Evolutionary conservation across 2,888 invertebrate genomes (phyloP), one percentile per base, ranked within the genome.

Genomic region (Stratiomys singularior): DNA sequence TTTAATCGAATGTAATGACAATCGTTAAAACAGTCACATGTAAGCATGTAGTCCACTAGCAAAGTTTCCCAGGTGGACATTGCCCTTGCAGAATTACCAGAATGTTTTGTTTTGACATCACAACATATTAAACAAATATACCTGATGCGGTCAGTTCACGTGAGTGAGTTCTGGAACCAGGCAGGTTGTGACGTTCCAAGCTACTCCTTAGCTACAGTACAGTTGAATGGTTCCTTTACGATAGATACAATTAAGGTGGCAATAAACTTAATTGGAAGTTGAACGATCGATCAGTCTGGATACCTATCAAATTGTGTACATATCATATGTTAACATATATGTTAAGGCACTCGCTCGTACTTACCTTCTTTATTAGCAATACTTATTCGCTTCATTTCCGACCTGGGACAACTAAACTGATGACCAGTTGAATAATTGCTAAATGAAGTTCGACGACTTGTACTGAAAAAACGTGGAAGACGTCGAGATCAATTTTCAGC

Each of bases 381-480:
- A 63, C 2, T 63, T 18, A 66, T 66, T 37, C 37, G 21, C 37
- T 66, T 66, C 18, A 66, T 66, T 66, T 66, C 66, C 37, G 66
- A 66, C 66, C 66, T 66, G 66, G 27, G 66, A 66, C 66, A 66
- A 66, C 37, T 18, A 37, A 66, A 66, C 27, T 66, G 66, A 66
- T 66, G 66, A 66, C 66, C 37, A 37, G 64, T 64, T 66, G 37
- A 66, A 66, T 66, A 63, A 66, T 37, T 37, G 27, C 66, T 11
- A 37, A 66, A 4, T 13, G 15, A 37, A 66, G 66, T 66, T 66
- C 66, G 66, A 66, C 37, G 66, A 66, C 66, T 30, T 37, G 18
- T 9, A 21, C 37, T 5, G 21, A 15, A 37, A n/a, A 66, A 66
- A 66, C 64, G 64, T 27, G 37, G 13, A 37, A 66, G 66, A 66